Conservation (phyloP, 2,888 invertebrate genomes). For the Acanthoscelides obtectus region DNA sequence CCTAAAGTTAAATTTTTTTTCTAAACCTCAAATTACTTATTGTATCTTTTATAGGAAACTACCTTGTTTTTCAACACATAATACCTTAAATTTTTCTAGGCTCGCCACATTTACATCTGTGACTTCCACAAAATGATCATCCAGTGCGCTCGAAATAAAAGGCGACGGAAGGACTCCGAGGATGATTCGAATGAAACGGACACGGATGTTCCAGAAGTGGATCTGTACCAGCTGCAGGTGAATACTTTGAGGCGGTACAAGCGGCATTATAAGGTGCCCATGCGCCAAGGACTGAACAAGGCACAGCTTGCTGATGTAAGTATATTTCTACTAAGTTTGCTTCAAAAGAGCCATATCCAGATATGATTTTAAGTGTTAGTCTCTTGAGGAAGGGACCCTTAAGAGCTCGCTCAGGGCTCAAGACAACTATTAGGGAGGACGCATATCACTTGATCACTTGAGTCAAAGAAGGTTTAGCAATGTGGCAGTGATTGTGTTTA, state of each 20-base stretch:
- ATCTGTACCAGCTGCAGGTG: conserved; percentile 88
- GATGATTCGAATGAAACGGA: conserved; percentile 94
- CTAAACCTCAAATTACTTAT: no score
- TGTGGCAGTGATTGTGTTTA: no score
- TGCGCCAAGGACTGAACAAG: conserved; percentile 89
- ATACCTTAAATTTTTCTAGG: no score
- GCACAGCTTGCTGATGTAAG: conserved; percentile 93
- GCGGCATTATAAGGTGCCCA: conserved; percentile 86
- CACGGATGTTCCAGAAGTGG: conserved; percentile 86
- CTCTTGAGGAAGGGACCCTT: no score
- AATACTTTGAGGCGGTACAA: conserved; percentile 93
- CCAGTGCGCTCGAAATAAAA: conserved; percentile 89
- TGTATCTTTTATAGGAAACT: no score
- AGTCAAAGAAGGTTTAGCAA: no score
- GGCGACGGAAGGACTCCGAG: conserved; percentile 87
- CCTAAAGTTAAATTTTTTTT: no score
- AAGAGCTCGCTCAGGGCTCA: no score
- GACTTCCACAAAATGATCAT: conserved; percentile 95
- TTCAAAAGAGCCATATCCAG: neutral
- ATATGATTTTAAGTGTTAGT: no score
- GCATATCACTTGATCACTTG: no score
- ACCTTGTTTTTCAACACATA: no score
- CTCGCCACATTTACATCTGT: conserved; percentile 93
- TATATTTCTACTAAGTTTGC: conserved; percentile 16
- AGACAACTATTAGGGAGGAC: no score